Evolutionary conservation across 1,140 invertebrate species (phyloP).

Genomic region (Acromyrmex heyeri): DNA sequence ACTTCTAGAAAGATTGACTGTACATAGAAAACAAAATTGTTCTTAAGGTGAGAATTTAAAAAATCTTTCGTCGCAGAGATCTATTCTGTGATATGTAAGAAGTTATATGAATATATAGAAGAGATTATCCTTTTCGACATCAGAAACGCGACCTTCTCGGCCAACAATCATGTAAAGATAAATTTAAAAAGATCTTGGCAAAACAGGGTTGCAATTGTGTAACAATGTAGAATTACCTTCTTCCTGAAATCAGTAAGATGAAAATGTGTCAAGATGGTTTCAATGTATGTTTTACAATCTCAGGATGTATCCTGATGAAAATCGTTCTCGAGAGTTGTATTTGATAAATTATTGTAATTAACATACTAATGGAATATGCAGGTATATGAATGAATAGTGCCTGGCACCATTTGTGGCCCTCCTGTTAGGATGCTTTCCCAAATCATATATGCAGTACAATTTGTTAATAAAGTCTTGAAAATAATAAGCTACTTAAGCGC

Average conservation of each 20-base stretch:
- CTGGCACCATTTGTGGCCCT: slow-evolving; percentile 87
- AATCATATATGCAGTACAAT: slow-evolving; percentile 61
- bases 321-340: slow-evolving; percentile 76
- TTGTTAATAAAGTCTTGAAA: slow-evolving; percentile 70
- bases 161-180: slow-evolving; percentile 39
- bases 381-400: slow-evolving; percentile 87
- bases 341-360: slow-evolving; percentile 76
- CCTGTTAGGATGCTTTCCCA: slow-evolving; percentile 77
- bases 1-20: slow-evolving; percentile 7
- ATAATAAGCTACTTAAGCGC: slow-evolving; percentile 53
- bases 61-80: slow-evolving; percentile 54
- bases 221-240: slow-evolving; percentile 67
- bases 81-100: slow-evolving; percentile 47
- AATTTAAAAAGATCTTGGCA: slow-evolving; percentile 57
- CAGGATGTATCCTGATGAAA: slow-evolving; percentile 81
- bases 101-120: slow-evolving; percentile 46
- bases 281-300: slow-evolving; percentile 84
- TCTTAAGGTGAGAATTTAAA: slow-evolving; percentile 37
- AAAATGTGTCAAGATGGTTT: slow-evolving; percentile 76
- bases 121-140: slow-evolving; percentile 36
- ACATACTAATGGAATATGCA: slow-evolving; percentile 84
- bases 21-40: slow-evolving; percentile 23
- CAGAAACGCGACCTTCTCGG: slow-evolving; percentile 32
- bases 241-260: slow-evolving; percentile 63
- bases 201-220: slow-evolving; percentile 71